These are phyloP conservation scores for Sarcophaga carnaria DNA, from an alignment of 2,888 invertebrate species.

Conservation along the genomic window DNA sequence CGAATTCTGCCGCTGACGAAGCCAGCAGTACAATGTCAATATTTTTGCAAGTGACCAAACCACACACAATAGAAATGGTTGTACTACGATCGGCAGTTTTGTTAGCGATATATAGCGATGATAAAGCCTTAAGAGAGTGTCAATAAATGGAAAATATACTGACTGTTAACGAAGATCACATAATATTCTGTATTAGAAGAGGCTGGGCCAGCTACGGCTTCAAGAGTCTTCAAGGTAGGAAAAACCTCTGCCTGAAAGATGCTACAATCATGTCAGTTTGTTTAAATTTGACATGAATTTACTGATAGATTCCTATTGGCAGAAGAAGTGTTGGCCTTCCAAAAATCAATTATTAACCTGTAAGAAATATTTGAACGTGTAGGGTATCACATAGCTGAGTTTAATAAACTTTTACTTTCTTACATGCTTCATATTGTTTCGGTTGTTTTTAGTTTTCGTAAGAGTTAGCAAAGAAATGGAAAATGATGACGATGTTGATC, in stretches of 20 bases:
- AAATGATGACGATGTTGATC: constrained; percentile 42
- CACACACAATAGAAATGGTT: constrained; percentile 41
- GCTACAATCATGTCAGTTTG: too few species aligned
- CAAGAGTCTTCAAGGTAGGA: too few species aligned
- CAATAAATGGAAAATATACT: neutral
- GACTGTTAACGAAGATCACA: too few species aligned
- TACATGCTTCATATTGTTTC: neutral
- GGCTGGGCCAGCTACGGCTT: too few species aligned
- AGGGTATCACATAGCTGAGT: too few species aligned
- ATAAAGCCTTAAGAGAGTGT: neutral
- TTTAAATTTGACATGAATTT: too few species aligned
- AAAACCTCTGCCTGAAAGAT: too few species aligned
- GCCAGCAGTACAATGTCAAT: constrained; percentile 54
- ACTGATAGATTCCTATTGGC: too few species aligned
- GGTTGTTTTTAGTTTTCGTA: neutral
- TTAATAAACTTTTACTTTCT: too few species aligned
- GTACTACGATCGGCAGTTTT: neutral
- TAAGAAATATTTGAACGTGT: too few species aligned
- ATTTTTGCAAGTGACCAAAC: constrained; percentile 55
- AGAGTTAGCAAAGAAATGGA: constrained; percentile 45
- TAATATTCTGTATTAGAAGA: too few species aligned
- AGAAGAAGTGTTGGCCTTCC: too few species aligned
- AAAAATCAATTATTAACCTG: neutral
- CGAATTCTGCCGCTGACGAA: constrained; percentile 47
- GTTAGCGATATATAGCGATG: neutral